phyloP scores from a whole-genome alignment of 2,888 invertebrate genomes.

The Lissonota sp. region DNA sequence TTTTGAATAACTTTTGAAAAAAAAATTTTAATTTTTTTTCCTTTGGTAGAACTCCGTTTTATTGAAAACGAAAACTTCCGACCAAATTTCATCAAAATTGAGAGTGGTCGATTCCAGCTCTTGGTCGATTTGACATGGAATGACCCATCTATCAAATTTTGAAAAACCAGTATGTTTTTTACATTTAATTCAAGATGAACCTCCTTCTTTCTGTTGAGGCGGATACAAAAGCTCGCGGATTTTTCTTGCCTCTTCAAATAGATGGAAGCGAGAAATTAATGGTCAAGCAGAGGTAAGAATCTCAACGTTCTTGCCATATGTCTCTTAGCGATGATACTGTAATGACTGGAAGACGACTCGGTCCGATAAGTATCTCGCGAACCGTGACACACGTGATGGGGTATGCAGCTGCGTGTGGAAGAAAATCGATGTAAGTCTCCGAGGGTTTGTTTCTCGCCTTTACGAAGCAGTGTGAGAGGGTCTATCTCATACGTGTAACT shows the following conservation, averaged over 20 bases:
- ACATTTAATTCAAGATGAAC: no score
- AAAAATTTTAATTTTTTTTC: no score
- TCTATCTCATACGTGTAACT: slow-evolving; percentile 71
- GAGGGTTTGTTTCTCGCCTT: slow-evolving; percentile 26
- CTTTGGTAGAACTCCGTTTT: no score
- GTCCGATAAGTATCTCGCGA: slow-evolving; percentile 75
- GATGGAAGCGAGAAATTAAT: slow-evolving; percentile 37
- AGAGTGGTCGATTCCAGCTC: no score
- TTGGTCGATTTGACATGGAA: no score
- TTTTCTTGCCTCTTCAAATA: slow-evolving; percentile 56
- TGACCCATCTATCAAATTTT: no score
- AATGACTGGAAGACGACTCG: slow-evolving; percentile 76
- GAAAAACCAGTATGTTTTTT: no score
- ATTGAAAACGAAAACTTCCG: no score
- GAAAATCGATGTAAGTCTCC: slow-evolving; percentile 75
- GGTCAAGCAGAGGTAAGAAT: slow-evolving; percentile 72
- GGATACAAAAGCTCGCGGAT: slow-evolving; percentile 6
- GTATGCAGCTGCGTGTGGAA: slow-evolving; percentile 76
- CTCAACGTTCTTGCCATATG: slow-evolving; percentile 79
- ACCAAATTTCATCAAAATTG: no score
- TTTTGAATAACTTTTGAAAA: no score
- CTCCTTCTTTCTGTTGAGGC: background rate
- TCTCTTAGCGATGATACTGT: slow-evolving; percentile 66
- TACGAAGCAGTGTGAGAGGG: slow-evolving; percentile 63
- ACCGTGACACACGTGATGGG: slow-evolving; percentile 68